Evolutionary conservation across 2,113 vertebrate species (phyloP).

Genomic region (Catagonus wagneri): DNA sequence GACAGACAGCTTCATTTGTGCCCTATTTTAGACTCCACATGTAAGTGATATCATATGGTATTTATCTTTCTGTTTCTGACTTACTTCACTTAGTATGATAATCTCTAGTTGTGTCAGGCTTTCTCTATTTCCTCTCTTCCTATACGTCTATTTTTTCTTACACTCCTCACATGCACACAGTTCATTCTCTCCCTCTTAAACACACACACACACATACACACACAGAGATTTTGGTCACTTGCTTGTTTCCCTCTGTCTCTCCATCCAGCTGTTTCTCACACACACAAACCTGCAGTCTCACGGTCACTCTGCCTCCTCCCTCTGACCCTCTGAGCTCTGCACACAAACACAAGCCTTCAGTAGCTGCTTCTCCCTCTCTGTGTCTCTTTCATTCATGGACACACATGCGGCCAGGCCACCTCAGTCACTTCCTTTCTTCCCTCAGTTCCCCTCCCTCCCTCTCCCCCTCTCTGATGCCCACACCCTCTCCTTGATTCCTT

Average conservation of each 20-base stretch:
- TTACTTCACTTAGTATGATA: too few species aligned
- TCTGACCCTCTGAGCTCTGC: neutral
- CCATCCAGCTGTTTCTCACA: neutral
- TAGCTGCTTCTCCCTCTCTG: neutral
- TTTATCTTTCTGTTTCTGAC: too few species aligned
- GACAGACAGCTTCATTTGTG: too few species aligned
- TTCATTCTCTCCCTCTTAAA: neutral
- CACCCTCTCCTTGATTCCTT: neutral
- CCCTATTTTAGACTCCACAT: too few species aligned
- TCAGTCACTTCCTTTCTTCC: neutral
- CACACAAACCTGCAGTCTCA: slow-evolving; percentile 20
- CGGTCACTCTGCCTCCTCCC: neutral
- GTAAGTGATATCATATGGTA: too few species aligned
- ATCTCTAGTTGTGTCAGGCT: too few species aligned
- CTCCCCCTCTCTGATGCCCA: neutral
- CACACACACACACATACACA: too few species aligned
- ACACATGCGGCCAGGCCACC: neutral
- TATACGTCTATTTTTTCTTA: neutral
- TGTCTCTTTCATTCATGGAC: slow-evolving; percentile 47
- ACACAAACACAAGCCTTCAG: neutral
- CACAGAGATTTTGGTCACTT: neutral
- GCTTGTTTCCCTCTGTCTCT: neutral
- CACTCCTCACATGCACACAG: neutral
- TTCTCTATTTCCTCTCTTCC: neutral
- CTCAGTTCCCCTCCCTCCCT: neutral